Evolutionary conservation across 1,140 invertebrate species (phyloP), one percentile per base, ranked within the genome.

Genomic region (Neuroterus valhalla): DNA sequence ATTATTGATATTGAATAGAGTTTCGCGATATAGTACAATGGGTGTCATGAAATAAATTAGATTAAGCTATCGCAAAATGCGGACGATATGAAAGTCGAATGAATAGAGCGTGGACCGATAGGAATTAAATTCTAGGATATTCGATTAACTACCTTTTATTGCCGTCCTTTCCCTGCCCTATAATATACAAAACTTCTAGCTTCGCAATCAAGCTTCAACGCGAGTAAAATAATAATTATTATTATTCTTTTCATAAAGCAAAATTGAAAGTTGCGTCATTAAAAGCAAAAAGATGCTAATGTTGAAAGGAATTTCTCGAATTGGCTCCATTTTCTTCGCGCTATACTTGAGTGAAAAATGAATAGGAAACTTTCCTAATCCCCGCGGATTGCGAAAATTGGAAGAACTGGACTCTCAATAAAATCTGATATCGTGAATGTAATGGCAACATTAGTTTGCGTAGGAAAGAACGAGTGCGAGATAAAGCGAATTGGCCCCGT

Each of bases 41-140:
- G 81, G 83, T 85, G 85, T 84, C 83, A 85, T 85, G 84, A 80
- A 81, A 89, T 87, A 88, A 89, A 89, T 89, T 89, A 88, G 87
- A 89, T 89, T 89, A 85, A 86, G 84, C 87, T 87, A 87, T 89
- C 87, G 86, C 88, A 88, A 89, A 89, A 89, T 87, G 86, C 86
- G 87, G 78, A 82, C 84, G 87, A 87, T 89, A 89, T 88, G 88
- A 88, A 88, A 89, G 88, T 89, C 87, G 87, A 87, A 88, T 83
- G 85, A 79, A 78, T 72, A 77, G 86, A 84, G 82, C 86, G 84
- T 38, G 31, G 31, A 85, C 87, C 88, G 88, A 89, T 89, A 88
- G 87, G 88, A 89, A 89, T 89, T 88, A 87, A 89, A 89, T 89
- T 89, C 85, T 87, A 88, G 87, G 84, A 89, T 88, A 89, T 89